Conservation (phyloP, 2,797 vertebrate species). For the Premnoplex brunnescens region DNA sequence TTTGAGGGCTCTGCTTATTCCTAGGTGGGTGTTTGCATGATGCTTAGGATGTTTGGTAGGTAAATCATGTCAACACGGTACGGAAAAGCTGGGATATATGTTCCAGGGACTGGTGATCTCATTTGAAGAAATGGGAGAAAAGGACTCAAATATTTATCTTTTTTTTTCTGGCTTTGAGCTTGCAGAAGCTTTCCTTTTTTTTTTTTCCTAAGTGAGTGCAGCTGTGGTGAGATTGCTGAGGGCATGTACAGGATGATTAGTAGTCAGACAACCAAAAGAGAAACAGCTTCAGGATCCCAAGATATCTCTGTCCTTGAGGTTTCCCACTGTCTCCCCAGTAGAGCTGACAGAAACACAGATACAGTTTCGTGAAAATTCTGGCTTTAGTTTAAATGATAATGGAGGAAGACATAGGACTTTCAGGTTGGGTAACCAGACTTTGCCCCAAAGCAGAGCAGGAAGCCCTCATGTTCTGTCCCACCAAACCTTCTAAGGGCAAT, state of each 20-base stretch:
- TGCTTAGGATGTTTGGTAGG: not conserved
- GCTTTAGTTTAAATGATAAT: not conserved
- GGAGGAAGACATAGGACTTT: not conserved
- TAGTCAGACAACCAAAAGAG: not conserved
- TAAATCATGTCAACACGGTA: not conserved
- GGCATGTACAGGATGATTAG: not conserved
- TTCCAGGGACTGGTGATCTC: not conserved
- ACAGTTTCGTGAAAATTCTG: not conserved
- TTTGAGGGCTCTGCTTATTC: not conserved
- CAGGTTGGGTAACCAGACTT: not conserved
- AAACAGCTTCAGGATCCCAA: not conserved
- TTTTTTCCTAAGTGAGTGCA: not conserved
- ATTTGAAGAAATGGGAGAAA: not conserved
- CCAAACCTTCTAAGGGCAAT: not conserved
- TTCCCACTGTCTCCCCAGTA: not conserved
- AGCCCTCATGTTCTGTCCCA: not conserved
- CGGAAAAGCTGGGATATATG: not conserved
- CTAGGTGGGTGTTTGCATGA: not conserved
- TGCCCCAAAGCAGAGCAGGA: not conserved
- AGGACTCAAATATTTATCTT: not conserved
- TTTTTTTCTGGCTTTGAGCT: not conserved
- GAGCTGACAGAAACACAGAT: not conserved
- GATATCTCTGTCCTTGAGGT: not conserved
- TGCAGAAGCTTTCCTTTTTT: not conserved
- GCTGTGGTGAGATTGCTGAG: not conserved